phyloP scores from a whole-genome alignment of 2,888 invertebrate species.

The Agrochola lychnidis region DNA sequence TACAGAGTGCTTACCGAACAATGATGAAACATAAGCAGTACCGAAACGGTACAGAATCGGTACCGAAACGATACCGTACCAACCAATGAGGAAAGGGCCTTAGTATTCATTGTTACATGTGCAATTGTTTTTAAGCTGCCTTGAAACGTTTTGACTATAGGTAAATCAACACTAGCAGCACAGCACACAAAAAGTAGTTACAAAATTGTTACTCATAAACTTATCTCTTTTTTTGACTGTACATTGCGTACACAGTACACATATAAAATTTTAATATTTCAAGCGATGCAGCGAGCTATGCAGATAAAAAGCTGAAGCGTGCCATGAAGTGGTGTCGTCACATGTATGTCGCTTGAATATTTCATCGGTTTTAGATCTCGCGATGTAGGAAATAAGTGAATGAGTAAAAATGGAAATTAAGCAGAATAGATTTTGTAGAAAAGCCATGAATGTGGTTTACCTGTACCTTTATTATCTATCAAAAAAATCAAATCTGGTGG shows the following conservation, averaged over 20 bases:
- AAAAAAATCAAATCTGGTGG: not conserved
- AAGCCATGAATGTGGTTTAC: not conserved
- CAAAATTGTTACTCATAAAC: not conserved
- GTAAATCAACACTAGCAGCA: not conserved
- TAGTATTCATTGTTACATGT: not conserved
- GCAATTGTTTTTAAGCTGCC: not conserved
- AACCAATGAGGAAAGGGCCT: too few species aligned
- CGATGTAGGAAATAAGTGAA: slow-evolving; percentile 14
- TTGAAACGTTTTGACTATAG: not conserved
- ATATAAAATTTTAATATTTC: slow-evolving; percentile 7
- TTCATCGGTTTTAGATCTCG: slow-evolving; percentile 26
- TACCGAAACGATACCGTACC: too few species aligned
- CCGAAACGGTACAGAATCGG: too few species aligned
- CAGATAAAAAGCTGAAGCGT: not conserved
- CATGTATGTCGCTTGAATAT: slow-evolving; percentile 27
- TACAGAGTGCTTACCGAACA: too few species aligned
- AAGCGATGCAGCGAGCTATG: slow-evolving; percentile 2
- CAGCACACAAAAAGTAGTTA: not conserved
- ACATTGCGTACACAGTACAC: not conserved
- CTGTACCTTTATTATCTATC: not conserved
- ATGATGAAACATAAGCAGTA: too few species aligned
- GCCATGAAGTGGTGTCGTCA: slow-evolving; percentile 14
- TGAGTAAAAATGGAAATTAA: slow-evolving; percentile 12
- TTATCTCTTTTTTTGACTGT: not conserved
- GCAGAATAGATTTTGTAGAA: not conserved